These are phyloP conservation scores for Helogale parvula DNA, from an alignment of 2,113 vertebrate species.

Conservation along the genomic window DNA sequence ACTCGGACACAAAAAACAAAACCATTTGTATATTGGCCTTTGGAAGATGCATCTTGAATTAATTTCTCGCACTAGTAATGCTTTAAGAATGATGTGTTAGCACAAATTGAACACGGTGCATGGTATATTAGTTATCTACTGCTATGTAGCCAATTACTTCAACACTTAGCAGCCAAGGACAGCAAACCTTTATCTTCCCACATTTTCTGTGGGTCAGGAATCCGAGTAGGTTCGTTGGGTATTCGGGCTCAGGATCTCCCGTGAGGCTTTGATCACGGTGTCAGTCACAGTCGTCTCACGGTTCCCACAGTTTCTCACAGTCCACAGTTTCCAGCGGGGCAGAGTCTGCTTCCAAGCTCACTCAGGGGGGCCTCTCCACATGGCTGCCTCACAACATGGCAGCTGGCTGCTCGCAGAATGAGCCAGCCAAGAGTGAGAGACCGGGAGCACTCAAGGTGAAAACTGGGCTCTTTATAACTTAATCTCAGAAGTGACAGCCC, in stretches of 20 bases:
- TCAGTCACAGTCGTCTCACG: neutral
- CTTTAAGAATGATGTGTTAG: neutral
- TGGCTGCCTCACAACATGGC: neutral
- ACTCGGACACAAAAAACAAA: neutral
- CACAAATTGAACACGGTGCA: neutral
- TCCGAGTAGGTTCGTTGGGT: neutral
- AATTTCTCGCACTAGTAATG: neutral
- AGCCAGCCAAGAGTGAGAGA: neutral
- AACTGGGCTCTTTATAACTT: neutral
- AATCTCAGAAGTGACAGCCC: neutral
- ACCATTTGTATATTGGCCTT: neutral
- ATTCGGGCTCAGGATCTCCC: neutral
- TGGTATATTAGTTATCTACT: neutral
- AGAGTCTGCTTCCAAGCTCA: neutral
- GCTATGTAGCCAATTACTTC: neutral
- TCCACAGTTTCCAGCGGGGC: fast-evolving
- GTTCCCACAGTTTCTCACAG: too few species aligned
- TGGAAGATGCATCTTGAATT: neutral
- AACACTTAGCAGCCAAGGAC: neutral
- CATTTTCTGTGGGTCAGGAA: neutral
- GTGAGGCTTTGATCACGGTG: neutral
- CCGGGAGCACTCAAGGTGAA: neutral
- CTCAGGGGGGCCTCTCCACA: neutral
- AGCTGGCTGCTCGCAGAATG: neutral
- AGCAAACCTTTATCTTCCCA: neutral